Evolutionary conservation across 2,888 invertebrate species (phyloP).

Genomic region (Lottia gigantea): DNA sequence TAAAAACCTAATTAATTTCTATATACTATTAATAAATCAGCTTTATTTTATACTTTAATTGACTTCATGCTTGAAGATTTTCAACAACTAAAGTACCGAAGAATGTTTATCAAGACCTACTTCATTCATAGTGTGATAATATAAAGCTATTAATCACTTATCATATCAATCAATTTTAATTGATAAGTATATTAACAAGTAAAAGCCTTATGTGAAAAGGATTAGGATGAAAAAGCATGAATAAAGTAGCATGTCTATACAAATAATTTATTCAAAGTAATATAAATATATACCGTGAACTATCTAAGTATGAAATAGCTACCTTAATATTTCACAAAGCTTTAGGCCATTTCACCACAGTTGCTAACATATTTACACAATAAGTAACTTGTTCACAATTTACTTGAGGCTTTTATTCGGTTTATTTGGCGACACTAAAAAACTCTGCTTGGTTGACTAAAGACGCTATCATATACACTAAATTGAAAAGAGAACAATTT

Average conservation of each 20-base stretch:
- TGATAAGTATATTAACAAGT: no score
- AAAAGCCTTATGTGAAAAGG: no score
- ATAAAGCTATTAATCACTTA: no score
- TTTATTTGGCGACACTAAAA: constrained; percentile 7
- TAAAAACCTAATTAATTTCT: no score
- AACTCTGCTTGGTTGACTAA: constrained; percentile 4
- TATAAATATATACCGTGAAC: constrained; percentile 3
- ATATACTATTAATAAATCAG: no score
- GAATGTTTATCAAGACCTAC: no score
- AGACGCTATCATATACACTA: constrained; percentile 11
- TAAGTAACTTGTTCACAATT: constrained; percentile 11
- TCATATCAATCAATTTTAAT: no score
- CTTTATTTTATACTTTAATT: no score
- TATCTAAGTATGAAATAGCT: constrained; percentile 9
- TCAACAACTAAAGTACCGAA: no score
- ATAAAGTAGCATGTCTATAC: constrained; percentile 4
- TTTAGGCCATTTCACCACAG: constrained; percentile 11
- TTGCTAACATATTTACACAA: constrained; percentile 11
- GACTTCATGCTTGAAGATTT: no score
- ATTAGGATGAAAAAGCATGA: no score
- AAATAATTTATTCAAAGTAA: constrained; percentile 5
- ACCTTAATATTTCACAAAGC: constrained; percentile 8
- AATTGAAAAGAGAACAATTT: constrained; percentile 8
- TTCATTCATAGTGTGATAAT: no score
- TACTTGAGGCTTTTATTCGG: constrained; percentile 9